Conservation (phyloP, 1,140 invertebrate genomes). For the Diabrotica undecimpunctata region DNA sequence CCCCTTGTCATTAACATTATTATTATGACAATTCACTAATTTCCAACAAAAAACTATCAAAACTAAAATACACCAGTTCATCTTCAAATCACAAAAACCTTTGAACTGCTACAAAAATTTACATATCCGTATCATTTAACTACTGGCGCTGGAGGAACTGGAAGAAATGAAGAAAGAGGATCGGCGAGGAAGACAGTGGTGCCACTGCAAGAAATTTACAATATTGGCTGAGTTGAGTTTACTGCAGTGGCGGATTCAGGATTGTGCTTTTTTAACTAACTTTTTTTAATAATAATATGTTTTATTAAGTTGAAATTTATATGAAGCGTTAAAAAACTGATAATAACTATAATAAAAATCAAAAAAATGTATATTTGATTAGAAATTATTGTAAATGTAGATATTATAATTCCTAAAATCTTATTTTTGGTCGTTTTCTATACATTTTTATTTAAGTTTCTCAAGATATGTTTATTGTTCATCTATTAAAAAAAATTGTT, state of each 20-base stretch:
- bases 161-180: not conserved
- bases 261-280: conserved; percentile 27
- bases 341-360: too few species aligned
- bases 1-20: not conserved
- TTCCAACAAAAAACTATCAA: conserved; percentile 16
- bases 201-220: conserved; percentile 18
- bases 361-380: too few species aligned
- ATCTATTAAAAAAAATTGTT: too few species aligned
- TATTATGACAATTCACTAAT: conserved; percentile 13
- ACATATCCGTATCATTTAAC: conserved; percentile 2
- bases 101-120: not conserved
- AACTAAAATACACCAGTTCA: conserved; percentile 21
- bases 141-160: not conserved
- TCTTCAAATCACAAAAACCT: conserved; percentile 19
- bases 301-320: conserved; percentile 12
- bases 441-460: too few species aligned
- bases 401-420: too few species aligned
- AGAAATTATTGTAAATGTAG: too few species aligned
- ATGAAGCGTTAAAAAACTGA: too few species aligned
- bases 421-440: too few species aligned
- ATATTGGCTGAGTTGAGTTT: conserved; percentile 7
- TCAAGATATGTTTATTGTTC: too few species aligned
- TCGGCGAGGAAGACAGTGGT: conserved; percentile 14
- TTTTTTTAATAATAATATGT: conserved; percentile 33
- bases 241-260: conserved; percentile 17